Conservation (phyloP, 2,113 vertebrate genomes). For the Heloderma charlesbogerti region DNA sequence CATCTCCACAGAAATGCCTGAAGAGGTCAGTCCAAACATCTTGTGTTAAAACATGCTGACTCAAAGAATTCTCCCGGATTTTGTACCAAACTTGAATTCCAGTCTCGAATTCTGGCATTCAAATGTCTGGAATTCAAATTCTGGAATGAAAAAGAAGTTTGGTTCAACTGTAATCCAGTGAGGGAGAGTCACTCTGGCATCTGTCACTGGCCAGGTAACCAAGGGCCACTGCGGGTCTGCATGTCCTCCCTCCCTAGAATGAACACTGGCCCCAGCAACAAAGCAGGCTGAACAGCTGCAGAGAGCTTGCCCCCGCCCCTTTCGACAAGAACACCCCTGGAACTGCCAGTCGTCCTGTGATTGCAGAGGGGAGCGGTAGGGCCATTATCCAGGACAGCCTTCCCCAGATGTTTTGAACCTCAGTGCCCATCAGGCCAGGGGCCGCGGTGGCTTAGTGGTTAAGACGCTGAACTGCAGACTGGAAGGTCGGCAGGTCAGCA, state of each 20-base stretch:
- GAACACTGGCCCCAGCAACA: not conserved
- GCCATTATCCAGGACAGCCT: not conserved
- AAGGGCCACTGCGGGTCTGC: not conserved
- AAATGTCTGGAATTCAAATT: too few species aligned
- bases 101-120: not conserved
- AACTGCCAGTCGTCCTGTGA: not conserved
- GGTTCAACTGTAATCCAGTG: not conserved
- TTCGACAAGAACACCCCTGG: not conserved
- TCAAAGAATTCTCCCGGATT: not conserved
- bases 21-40: not conserved
- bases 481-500: too few species aligned
- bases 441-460: too few species aligned
- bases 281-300: not conserved
- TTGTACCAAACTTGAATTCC: not conserved
- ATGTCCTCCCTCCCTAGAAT: not conserved
- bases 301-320: not conserved
- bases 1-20: not conserved
- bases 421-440: too few species aligned
- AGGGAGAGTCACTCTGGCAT: not conserved
- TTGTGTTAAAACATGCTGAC: not conserved
- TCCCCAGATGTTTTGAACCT: too few species aligned
- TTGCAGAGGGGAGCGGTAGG: too few species aligned
- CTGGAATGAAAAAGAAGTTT: not conserved
- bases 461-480: too few species aligned
- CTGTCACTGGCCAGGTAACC: not conserved